These are phyloP conservation scores for Drosophila formosana DNA, from an alignment of 2,888 invertebrate genomes.

Conservation along the genomic window DNA sequence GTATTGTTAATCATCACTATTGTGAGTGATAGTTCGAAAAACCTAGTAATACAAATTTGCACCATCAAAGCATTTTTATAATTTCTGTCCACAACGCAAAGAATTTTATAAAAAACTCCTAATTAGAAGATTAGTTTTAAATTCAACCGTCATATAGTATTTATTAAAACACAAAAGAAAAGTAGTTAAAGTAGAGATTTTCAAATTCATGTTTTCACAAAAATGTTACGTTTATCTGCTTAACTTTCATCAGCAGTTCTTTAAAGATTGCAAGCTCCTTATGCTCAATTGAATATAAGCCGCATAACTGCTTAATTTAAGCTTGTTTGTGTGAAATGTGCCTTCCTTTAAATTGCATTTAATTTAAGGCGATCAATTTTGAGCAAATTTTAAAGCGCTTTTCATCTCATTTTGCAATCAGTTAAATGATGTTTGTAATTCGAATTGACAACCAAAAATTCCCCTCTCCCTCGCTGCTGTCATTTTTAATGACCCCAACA, in stretches of 20 bases:
- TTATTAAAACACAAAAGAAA: no score
- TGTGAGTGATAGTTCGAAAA: no score
- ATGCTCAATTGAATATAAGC: slow-evolving; percentile 3
- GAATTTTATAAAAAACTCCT: no score
- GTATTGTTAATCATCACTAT: no score
- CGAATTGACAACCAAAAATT: slow-evolving; percentile 51
- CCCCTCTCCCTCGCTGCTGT: not conserved
- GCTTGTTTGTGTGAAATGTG: slow-evolving; percentile 7
- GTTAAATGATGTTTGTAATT: slow-evolving; percentile 72
- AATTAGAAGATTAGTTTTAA: no score
- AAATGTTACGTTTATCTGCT: not conserved
- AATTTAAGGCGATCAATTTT: slow-evolving; percentile 2
- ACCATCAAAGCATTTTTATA: no score
- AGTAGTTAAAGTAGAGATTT: no score
- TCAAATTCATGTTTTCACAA: not conserved
- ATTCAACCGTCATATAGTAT: no score
- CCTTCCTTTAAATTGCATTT: slow-evolving; percentile 5
- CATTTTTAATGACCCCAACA: slow-evolving; percentile 62
- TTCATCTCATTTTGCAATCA: slow-evolving; percentile 68
- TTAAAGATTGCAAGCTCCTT: not conserved
- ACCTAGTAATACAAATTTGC: no score
- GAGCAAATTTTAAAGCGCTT: not conserved
- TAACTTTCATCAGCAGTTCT: not conserved
- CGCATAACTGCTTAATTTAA: slow-evolving; percentile 2
- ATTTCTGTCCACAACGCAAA: no score